Evolutionary conservation across 2,113 vertebrate genomes (phyloP), one percentile per base, ranked within the genome.

Genomic region (Gulo gulo): DNA sequence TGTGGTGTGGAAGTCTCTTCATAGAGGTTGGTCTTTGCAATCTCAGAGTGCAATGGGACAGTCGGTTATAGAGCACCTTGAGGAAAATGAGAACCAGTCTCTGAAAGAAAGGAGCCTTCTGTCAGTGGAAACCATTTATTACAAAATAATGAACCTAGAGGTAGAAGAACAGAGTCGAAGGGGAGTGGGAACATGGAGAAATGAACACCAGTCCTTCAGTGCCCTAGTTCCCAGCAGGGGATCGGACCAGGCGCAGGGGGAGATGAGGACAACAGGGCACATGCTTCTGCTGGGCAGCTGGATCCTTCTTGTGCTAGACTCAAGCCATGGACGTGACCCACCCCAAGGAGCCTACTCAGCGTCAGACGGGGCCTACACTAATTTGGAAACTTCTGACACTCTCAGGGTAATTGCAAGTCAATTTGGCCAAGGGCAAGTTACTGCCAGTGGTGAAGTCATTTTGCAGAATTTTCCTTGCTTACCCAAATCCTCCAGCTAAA

Each of bases 401-500:
- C 80, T 93, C 80, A 85, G 71, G 95, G 71, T 88, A 92, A 97
- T 95, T 86, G 88, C 71, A 80, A 88, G 59, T 90, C 88, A 96
- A 2, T 93, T 96, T 95, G 97, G 96, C 96, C 93, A 95, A 95
- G 67, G 88, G 26, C 36, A 97, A 71, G 59, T 73, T 6, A 36
- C n/a, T 96, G 97, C 98, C 97, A 98, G 73, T 31, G 84, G 88
- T 97, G 97, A 98, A 94, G 91, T 98, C 98, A 98, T 79, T 67
- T 88, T 69, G 50, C 85, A 88, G 97, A 91, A 86, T 97, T 98
- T 96, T 93, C 81, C 78, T 97, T 91, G 73, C 81, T 86, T 88
- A 92, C 95, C 65, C 93, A 90, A 82, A 93, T 95, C 76, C 57
- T 97, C 50, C 93, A 96, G 91, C 73, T 65, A 90, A 87, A 97